Evolutionary conservation across 1,140 invertebrate genomes (phyloP), one percentile per base, ranked within the genome.

Genomic region (Sinella curviseta): DNA sequence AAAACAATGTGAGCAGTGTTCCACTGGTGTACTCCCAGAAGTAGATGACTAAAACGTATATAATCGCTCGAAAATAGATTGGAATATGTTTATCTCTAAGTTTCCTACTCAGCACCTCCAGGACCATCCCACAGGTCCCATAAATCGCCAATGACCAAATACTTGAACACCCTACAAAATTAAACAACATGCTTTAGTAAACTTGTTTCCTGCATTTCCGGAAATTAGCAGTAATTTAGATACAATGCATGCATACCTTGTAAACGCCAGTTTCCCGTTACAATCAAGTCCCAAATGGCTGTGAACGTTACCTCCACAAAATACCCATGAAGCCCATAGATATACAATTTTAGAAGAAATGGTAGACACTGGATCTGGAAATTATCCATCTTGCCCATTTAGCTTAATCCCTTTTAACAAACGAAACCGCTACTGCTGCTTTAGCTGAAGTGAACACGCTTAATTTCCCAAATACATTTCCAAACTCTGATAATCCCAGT

Each of bases 251-350:
- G 65, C 60, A 85, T 85, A 81, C 89, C 89, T 26, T 86, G 85
- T 36, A 90, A 86, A 80, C 88, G 89, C 86, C 86, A 88, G 81
- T 90, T 89, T 79, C 87, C 87, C 16, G 88, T 86, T 0, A 88
- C 86, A 33, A 74, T 20, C 83, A 89, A 89, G 75, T 90, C 89
- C 88, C 88, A 90, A 14, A 85, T 79, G 20, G 88, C 88, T 12
- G 89, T 90, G 82, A 89, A 90, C 82, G 88, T 88, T 3, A 90
- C 86, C 85, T 90, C 89, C 55, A 86, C 86, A 24, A 88, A 86
- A 84, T 88, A 89, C 34, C 89, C 89, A 84, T 89, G 88, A 17
- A 90, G 86, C 4, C 87, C 89, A 84, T 90, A 90, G 73, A 89
- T 86, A 80, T 89, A 89, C 20, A 89, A 86, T 67, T 88, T 84